These are phyloP conservation scores for Sinocyclocheilus rhinocerous DNA, from an alignment of 2,113 vertebrate species.

Conservation along the genomic window DNA sequence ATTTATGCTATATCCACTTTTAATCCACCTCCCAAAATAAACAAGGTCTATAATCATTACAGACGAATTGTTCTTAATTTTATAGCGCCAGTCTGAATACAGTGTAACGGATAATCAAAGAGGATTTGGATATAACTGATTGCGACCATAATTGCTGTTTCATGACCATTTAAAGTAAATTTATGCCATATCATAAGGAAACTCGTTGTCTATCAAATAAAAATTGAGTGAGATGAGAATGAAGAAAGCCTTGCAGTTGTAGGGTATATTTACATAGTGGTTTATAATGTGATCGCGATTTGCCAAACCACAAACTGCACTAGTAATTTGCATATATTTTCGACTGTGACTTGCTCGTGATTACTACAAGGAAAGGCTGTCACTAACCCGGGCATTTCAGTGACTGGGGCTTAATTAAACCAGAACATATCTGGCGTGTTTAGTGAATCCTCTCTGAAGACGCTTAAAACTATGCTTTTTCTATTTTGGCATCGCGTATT, in stretches of 20 bases:
- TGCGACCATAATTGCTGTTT: slow-evolving; percentile 96
- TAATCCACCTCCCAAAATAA: slow-evolving; percentile 99
- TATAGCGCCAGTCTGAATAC: slow-evolving; percentile 98
- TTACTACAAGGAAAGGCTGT: slow-evolving; percentile 81
- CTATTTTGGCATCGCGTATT: not conserved
- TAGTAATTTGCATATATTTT: slow-evolving; percentile 96
- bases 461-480: not conserved
- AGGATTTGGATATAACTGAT: slow-evolving; percentile 95
- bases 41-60: slow-evolving; percentile 99
- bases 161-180: slow-evolving; percentile 85
- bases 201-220: slow-evolving; percentile 89
- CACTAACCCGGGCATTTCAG: slow-evolving; percentile 77
- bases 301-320: slow-evolving; percentile 89
- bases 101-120: slow-evolving; percentile 98
- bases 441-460: slow-evolving; percentile 33
- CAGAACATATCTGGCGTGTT: slow-evolving; percentile 20
- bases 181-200: slow-evolving; percentile 84
- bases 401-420: slow-evolving; percentile 61
- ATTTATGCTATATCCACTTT: slow-evolving; percentile 99
- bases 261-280: slow-evolving; percentile 81
- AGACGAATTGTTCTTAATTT: slow-evolving; percentile 99
- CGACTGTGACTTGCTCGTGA: slow-evolving; percentile 86
- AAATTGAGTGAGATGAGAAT: slow-evolving; percentile 85
- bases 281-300: slow-evolving; percentile 87
- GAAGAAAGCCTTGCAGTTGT: slow-evolving; percentile 84